A percentile compares a stretch with the other conserved stretches of the same genome.
phyloP scores from a whole-genome alignment of 2,888 invertebrate species.

The Pseudeuparius sepicola region DNA sequence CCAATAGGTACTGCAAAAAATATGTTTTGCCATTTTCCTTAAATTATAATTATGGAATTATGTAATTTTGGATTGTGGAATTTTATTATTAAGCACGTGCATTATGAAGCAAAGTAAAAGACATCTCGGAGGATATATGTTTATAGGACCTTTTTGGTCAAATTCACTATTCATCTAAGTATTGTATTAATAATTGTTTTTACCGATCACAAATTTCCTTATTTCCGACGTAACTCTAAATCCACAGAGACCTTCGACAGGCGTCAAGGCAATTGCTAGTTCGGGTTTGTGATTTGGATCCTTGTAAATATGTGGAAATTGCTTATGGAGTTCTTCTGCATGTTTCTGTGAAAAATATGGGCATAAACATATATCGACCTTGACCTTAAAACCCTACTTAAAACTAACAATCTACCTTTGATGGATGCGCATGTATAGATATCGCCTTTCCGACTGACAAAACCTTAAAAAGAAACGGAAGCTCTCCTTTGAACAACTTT shows the following conservation, averaged over 20 bases:
- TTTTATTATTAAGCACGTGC: not conserved
- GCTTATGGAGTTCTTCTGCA: constrained; percentile 68
- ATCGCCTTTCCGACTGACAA: constrained; percentile 85
- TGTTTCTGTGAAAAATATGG: constrained; percentile 46
- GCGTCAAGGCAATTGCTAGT: constrained; percentile 87
- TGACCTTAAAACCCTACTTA: no score
- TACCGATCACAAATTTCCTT: constrained; percentile 52
- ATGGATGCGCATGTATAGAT: constrained; percentile 94
- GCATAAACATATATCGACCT: no score
- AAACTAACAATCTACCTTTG: no score
- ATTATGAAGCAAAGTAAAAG: no score
- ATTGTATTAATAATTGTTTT: no score
- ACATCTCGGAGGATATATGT: no score
- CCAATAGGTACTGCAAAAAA: no score
- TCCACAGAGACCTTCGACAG: constrained; percentile 89
- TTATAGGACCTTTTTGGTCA: no score
- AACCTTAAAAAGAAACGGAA: constrained; percentile 93
- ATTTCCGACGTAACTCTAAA: constrained; percentile 78
- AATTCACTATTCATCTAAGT: no score
- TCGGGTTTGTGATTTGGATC: constrained; percentile 98
- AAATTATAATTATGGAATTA: no score
- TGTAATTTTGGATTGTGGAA: constrained; percentile 1
- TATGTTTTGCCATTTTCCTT: no score
- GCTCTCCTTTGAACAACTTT: constrained; percentile 52
- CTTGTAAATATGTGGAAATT: constrained; percentile 79